Percentiles rank a stretch among this genome's conserved stretches.
These are phyloP conservation scores for Percopsis transmontana DNA, from an alignment of 2,113 vertebrate species.

Conservation along the genomic window DNA sequence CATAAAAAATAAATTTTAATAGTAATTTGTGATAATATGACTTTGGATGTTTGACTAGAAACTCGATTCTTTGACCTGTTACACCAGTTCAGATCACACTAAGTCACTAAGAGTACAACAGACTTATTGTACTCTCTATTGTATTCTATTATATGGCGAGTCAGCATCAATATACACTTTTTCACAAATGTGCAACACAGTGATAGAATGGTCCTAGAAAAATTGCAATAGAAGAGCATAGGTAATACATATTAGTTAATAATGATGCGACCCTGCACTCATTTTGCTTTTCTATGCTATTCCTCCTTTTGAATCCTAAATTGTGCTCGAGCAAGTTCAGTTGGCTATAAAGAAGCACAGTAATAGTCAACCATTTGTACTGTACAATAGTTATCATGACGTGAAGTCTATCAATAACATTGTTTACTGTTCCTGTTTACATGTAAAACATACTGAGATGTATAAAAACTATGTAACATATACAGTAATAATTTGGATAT, in stretches of 20 bases:
- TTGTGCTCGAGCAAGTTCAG: constrained; percentile 49
- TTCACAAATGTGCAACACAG: constrained; percentile 41
- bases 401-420: constrained; percentile 66
- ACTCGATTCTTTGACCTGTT: too few relatives aligned
- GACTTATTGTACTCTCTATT: constrained; percentile 2
- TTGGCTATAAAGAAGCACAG: constrained; percentile 52
- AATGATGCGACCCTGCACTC: constrained; percentile 63
- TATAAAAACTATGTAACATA: constrained; percentile 77
- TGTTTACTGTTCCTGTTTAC: constrained; percentile 83
- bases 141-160: constrained; percentile 12
- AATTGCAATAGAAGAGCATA: constrained; percentile 60
- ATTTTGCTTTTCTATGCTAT: constrained; percentile 35
- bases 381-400: constrained; percentile 57
- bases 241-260: constrained; percentile 56
- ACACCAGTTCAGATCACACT: too few relatives aligned
- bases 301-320: constrained; percentile 33
- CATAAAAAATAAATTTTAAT: neutral
- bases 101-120: too few relatives aligned
- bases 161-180: constrained; percentile 29
- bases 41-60: constrained; percentile 32
- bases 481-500: constrained; percentile 76
- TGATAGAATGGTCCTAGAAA: constrained; percentile 38
- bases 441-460: constrained; percentile 74
- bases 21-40: constrained; percentile 29
- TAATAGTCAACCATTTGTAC: constrained; percentile 39